Conservation (phyloP, 2,888 invertebrate genomes). For the Bugulina stolonifera region DNA sequence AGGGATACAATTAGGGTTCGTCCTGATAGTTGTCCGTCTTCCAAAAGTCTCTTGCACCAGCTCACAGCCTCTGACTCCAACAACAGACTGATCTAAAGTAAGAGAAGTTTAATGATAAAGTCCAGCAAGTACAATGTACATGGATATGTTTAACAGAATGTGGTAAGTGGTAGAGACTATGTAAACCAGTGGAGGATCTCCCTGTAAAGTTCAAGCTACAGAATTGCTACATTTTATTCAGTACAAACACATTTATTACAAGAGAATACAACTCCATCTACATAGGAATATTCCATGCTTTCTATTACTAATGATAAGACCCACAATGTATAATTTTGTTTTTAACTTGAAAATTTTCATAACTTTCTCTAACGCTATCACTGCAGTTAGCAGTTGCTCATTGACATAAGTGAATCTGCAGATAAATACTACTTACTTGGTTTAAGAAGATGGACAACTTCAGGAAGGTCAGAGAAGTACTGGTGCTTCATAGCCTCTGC, state of each 20-base stretch:
- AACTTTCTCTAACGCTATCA: no score
- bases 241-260: no score
- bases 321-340: background rate
- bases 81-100: conserved; percentile 15
- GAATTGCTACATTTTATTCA: background rate
- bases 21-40: conserved; percentile 1
- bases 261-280: no score
- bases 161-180: no score
- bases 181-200: no score
- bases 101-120: background rate
- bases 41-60: conserved; percentile 13
- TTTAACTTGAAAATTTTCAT: no score
- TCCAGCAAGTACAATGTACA: no score
- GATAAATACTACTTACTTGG: conserved; percentile 66
- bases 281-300: no score
- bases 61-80: conserved; percentile 17
- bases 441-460: conserved; percentile 80
- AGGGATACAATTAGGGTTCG: conserved; percentile 7
- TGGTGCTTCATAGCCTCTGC: conserved; percentile 77
- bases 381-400: background rate
- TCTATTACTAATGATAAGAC: no score
- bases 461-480: conserved; percentile 85
- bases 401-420: background rate
- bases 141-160: no score
- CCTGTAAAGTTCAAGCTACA: background rate